A percentile compares a stretch with the other conserved stretches of the same genome.
Evolutionary conservation across 2,888 invertebrate species (phyloP).

Genomic region (Phaedon cochleariae): DNA sequence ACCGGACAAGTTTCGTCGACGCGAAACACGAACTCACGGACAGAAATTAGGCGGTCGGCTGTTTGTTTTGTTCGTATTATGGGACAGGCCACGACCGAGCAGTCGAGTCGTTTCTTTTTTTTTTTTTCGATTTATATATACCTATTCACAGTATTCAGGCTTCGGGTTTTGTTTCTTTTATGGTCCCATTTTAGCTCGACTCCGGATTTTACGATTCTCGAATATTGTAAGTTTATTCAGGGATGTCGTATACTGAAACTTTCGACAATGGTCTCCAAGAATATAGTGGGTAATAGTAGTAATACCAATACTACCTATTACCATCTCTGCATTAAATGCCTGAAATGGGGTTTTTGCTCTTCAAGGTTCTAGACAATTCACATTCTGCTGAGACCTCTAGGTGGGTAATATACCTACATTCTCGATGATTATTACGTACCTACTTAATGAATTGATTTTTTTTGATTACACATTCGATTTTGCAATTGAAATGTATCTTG

Average conservation of each 20-base stretch:
- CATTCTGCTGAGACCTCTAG: too few species aligned
- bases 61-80: constrained; percentile 51
- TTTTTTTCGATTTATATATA: too few species aligned
- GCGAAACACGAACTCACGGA: constrained; percentile 44
- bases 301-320: too few species aligned
- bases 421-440: too few species aligned
- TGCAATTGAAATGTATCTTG: too few species aligned
- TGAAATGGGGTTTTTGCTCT: too few species aligned
- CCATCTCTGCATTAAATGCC: too few species aligned
- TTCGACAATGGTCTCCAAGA: background rate
- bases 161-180: constrained; percentile 32
- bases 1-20: constrained; percentile 42
- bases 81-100: constrained; percentile 40
- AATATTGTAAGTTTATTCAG: constrained; percentile 19
- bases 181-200: constrained; percentile 27
- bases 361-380: too few species aligned
- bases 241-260: background rate
- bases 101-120: constrained; percentile 50
- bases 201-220: constrained; percentile 30
- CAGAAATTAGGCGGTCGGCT: constrained; percentile 37
- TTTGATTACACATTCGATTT: too few species aligned
- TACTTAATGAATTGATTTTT: too few species aligned
- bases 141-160: too few species aligned
- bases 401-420: too few species aligned
- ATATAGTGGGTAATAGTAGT: background rate